Conservation (phyloP, 2,888 invertebrate genomes). For the Subacronicta megacephala region DNA sequence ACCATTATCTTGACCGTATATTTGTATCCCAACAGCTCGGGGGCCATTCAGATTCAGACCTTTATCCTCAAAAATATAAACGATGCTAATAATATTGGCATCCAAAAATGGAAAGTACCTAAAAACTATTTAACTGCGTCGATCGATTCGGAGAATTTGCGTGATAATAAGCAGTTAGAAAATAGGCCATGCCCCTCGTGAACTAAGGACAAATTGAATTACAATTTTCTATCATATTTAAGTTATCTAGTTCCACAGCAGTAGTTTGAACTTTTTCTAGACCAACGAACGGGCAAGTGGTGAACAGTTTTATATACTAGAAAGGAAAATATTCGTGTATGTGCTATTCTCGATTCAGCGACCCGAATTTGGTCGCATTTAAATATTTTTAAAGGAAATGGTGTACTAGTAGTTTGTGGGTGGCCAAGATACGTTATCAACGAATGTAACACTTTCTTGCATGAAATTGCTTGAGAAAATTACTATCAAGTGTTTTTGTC, state of each 20-base stretch:
- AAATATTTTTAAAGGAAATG: slow-evolving; percentile 3
- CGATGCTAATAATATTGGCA: slow-evolving; percentile 15
- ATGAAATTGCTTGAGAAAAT: background rate
- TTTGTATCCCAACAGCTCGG: background rate
- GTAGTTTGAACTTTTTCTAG: slow-evolving; percentile 53
- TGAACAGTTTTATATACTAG: slow-evolving; percentile 10
- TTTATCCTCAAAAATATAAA: background rate
- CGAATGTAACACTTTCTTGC: background rate
- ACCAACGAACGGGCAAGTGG: slow-evolving; percentile 26
- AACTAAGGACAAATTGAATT: slow-evolving; percentile 47
- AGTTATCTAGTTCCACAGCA: slow-evolving; percentile 26
- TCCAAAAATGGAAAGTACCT: slow-evolving; percentile 47
- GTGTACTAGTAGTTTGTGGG: background rate
- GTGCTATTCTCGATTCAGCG: slow-evolving; percentile 6
- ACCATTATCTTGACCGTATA: too few relatives aligned
- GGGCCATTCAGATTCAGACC: background rate
- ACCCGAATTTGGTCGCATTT: slow-evolving; percentile 21
- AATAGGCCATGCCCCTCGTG: slow-evolving; percentile 47
- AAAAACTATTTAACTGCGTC: slow-evolving; percentile 25
- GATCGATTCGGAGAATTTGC: slow-evolving; percentile 43
- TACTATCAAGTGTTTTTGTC: background rate
- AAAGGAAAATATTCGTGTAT: slow-evolving; percentile 16
- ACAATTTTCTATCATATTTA: slow-evolving; percentile 41
- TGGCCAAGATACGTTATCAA: background rate
- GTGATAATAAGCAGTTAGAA: slow-evolving; percentile 46